Base-by-base conservation (phyloP, 2,797 vertebrate genomes). In the Semaprochilodus insignis region DNA sequence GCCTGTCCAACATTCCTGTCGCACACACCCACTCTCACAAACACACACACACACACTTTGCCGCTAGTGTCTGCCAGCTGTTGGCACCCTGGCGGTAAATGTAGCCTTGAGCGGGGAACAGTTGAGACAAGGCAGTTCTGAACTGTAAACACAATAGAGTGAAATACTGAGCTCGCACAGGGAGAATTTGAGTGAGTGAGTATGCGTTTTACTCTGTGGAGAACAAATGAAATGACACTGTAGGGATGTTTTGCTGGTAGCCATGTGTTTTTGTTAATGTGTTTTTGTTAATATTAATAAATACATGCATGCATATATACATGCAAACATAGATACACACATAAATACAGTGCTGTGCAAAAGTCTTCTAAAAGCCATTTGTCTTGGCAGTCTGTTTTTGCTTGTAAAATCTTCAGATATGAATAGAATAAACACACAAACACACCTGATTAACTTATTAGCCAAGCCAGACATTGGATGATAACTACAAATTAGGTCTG, bases 61-160 rank as follows among this genome's bases (percentile, higher is more conserved):
- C 63, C 14, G 66, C 17, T 34, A 34, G 75, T 44, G 71, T 83
- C 52, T 77, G 81, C 75, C 83, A 80, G 69, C 65, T 54, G 55
- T 72, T 80, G 78, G 55, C 73, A 78, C 57, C 11, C 27, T 65
- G 65, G 74, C 25, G 40, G 14, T 25, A 73, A 73, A 74, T 62
- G 78, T 70, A 74, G 74, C 87, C 80, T 83, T 76, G 74, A 86
- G 81, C 81, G 44, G n/a, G 40, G 36, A 82, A 25, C 72, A 63
- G 27, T 67, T 80, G 81, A 81, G 74, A 84, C 86, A 75, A 73
- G 81, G 75, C 84, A 78, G 81, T 74, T 48, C 25, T 70, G 54
- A 74, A 34, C 63, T 65, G 63, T 65, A 65, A 81, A 81, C 57
- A 79, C 74, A 67, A 78, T 36, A 48, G 52, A 25, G 52, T 73